phyloP scores from a whole-genome alignment of 1,140 invertebrate genomes.

The Aphelenchoides avenae region DNA sequence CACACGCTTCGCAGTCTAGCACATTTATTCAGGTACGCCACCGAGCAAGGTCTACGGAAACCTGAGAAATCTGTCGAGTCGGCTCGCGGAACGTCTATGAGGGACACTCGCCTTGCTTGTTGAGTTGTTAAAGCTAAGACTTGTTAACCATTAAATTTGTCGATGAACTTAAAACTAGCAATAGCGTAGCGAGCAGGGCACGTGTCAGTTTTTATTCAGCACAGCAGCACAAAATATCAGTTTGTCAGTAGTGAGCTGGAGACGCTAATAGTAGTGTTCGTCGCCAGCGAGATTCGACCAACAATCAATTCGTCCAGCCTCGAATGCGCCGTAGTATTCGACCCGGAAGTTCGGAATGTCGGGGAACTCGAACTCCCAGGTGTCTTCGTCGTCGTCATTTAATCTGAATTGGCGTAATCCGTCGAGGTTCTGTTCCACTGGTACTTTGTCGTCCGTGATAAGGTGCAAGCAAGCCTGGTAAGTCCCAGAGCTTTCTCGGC shows the following conservation, averaged over 20 bases:
- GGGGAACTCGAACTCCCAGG: too few species aligned
- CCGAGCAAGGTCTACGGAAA: constrained; percentile 94
- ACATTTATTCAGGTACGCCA: constrained; percentile 66
- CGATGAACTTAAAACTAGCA: not conserved
- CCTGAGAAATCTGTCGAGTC: constrained; percentile 74
- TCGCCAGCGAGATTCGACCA: too few species aligned
- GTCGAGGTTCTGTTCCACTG: too few species aligned
- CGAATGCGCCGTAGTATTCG: too few species aligned
- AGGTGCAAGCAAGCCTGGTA: too few species aligned
- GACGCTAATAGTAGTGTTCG: not conserved
- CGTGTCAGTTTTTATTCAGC: not conserved
- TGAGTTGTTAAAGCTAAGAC: constrained; percentile 11
- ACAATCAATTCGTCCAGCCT: too few species aligned
- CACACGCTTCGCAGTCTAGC: constrained; percentile 28
- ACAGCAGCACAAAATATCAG: constrained; percentile 1
- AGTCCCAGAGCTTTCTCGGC: too few species aligned
- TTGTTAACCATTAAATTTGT: not conserved
- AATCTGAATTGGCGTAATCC: too few species aligned
- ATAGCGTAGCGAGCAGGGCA: not conserved
- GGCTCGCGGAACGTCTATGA: constrained; percentile 77
- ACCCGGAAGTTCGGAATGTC: too few species aligned
- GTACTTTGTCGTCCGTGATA: too few species aligned
- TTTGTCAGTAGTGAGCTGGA: not conserved
- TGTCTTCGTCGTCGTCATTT: too few species aligned
- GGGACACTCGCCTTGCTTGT: constrained; percentile 18